These are phyloP conservation scores for Apaloderma vittatum DNA, from an alignment of 2,113 vertebrate species.

Conservation along the genomic window DNA sequence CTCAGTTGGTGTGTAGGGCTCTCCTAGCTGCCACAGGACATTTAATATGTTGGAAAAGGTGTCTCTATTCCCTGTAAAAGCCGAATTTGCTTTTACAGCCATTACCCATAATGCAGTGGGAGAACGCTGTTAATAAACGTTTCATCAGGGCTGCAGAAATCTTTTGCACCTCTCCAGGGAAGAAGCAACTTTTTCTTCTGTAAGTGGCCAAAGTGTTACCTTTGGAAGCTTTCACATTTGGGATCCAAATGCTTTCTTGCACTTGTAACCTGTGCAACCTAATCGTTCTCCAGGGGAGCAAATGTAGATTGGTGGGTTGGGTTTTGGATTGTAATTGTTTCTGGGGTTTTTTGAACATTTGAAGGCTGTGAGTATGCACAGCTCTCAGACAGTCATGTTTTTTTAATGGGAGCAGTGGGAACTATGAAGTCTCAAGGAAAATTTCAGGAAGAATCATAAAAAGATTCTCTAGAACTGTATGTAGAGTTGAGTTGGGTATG, in stretches of 20 bases:
- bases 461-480: neutral
- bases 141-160: neutral
- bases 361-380: neutral
- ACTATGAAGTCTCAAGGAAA: neutral
- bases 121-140: neutral
- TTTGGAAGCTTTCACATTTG: neutral
- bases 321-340: neutral
- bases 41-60: constrained; percentile 24
- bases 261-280: neutral
- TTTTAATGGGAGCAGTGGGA: neutral
- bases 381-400: neutral
- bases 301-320: neutral
- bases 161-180: constrained; percentile 19
- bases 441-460: neutral
- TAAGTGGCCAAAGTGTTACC: neutral
- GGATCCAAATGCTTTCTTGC: neutral
- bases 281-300: constrained; percentile 24
- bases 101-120: constrained; percentile 3
- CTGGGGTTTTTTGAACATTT: constrained; percentile 8
- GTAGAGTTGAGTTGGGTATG: neutral
- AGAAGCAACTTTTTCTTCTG: constrained; percentile 1
- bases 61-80: constrained; percentile 38
- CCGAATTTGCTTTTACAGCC: constrained; percentile 9
- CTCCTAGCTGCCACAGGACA: neutral
- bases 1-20: neutral